phyloP scores from a whole-genome alignment of 37 sponge, comb jelly and placozoan species.

The Corticium candelabrum region DNA sequence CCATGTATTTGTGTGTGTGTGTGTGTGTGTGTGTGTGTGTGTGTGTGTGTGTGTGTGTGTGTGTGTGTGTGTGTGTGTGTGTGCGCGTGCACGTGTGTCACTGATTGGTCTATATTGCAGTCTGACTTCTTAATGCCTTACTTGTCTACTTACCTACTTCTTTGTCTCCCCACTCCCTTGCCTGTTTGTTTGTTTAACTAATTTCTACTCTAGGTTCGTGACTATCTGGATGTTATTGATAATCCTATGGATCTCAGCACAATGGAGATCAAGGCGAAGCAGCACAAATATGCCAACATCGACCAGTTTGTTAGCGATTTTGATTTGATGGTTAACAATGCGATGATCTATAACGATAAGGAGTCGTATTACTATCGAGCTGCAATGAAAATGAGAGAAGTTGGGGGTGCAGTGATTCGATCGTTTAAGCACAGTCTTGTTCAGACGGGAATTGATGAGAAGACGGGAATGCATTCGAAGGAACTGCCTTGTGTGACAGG shows the following conservation, averaged over 20 bases:
- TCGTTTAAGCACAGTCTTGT: background rate
- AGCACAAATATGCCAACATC: slow-evolving; percentile 48
- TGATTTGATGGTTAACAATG: slow-evolving; percentile 72
- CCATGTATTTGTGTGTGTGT: no score
- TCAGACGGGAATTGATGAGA: background rate
- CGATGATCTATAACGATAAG: slow-evolving; percentile 82
- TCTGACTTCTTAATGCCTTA: no score
- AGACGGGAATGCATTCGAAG: background rate
- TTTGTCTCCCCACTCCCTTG: background rate
- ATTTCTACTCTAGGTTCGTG: slow-evolving; percentile 61
- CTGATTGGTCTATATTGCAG: no score
- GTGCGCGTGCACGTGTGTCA: no score
- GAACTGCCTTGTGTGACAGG: no score
- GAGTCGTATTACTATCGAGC: slow-evolving; percentile 80
- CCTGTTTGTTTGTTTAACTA: background rate
- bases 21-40: no score
- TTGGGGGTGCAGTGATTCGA: background rate
- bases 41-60: no score
- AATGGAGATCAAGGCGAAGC: slow-evolving; percentile 65
- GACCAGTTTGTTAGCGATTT: slow-evolving; percentile 88
- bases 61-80: no score
- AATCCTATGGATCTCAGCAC: slow-evolving; percentile 91
- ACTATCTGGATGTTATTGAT: slow-evolving; percentile 83
- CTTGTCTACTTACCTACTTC: no score
- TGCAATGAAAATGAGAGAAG: slow-evolving; percentile 55